Evolutionary conservation across 2,797 vertebrate genomes (phyloP), one percentile per base, ranked within the genome.

Genomic region (Pantherophis vulpinus): DNA sequence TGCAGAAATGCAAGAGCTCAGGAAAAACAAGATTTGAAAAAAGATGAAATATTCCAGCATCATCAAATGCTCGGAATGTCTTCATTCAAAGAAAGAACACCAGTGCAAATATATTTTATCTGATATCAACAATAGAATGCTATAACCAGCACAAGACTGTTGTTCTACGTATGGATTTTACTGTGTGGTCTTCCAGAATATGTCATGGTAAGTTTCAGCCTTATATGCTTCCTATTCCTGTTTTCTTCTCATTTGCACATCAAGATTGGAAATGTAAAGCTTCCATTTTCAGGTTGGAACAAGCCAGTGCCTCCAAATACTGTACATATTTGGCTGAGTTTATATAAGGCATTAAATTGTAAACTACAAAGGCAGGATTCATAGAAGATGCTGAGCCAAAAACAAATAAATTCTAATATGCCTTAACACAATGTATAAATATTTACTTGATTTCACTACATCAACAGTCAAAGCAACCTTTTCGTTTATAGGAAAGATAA

Each of bases 81-180:
- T 61, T 79, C 93, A 59, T 90, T 91, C 51, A 55, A 70, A 87
- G 29, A 63, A 20, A 93, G 95, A 66, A 54, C 8, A 54, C 51
- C 51, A 92, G 95, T 93, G 79, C 55, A 93, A 92, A 86, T 88
- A 88, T 93, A 90, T 94, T 94, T 88, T 93, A 2, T 59, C 23
- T 79, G 25, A 23, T 47, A 66, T 12, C 32, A 11, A 83, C 89
- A 89, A 87, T 93, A 79, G n/a, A 59, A 94, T 97, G 95, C 94
- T 3, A 0, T 58, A 95, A 93, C 93, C 88, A 32, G 89, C 92
- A 95, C 93, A 92, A 86, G 42, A 79, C 58, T 74, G 87, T 94
- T 93, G 60, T 93, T 86, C 89, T 88, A 90, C 32, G 14, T 12
- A 27, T 13, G 56, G 8, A 27, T 74, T 90, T 47, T 79, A 37